These are phyloP conservation scores for Distichodus sexfasciatus DNA, from an alignment of 2,797 vertebrate genomes.

Conservation along the genomic window DNA sequence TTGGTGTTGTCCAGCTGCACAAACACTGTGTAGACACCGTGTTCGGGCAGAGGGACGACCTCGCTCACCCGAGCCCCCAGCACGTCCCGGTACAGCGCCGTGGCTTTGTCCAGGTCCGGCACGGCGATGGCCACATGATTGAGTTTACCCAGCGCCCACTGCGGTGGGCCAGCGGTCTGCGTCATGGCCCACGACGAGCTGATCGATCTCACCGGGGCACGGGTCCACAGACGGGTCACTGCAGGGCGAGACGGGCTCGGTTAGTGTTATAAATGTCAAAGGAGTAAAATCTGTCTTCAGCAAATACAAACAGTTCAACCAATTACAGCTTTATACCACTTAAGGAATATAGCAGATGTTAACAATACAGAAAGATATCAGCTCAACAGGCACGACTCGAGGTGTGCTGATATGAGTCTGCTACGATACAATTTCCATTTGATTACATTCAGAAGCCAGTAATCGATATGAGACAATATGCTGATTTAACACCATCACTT, in stretches of 20 bases:
- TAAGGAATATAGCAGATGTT: no score
- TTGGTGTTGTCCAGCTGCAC: slow-evolving; percentile 95
- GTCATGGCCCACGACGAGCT: slow-evolving; percentile 57
- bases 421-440: no score
- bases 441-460: no score
- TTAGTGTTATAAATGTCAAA: not conserved
- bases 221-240: slow-evolving; percentile 73
- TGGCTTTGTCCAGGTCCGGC: slow-evolving; percentile 87
- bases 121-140: slow-evolving; percentile 95
- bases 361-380: no score
- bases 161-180: slow-evolving; percentile 59
- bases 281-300: no score
- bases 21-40: slow-evolving; percentile 92
- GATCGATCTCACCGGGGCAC: slow-evolving; percentile 54
- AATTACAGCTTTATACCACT: no score
- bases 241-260: not conserved
- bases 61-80: slow-evolving; percentile 89
- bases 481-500: no score
- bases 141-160: slow-evolving; percentile 90
- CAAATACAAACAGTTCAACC: no score
- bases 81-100: slow-evolving; percentile 82
- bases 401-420: no score
- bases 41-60: slow-evolving; percentile 82
- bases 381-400: no score
- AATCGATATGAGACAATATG: no score